Evolutionary conservation across 2,113 vertebrate species (phyloP), one percentile per base, ranked within the genome.

Genomic region (Solea solea): DNA sequence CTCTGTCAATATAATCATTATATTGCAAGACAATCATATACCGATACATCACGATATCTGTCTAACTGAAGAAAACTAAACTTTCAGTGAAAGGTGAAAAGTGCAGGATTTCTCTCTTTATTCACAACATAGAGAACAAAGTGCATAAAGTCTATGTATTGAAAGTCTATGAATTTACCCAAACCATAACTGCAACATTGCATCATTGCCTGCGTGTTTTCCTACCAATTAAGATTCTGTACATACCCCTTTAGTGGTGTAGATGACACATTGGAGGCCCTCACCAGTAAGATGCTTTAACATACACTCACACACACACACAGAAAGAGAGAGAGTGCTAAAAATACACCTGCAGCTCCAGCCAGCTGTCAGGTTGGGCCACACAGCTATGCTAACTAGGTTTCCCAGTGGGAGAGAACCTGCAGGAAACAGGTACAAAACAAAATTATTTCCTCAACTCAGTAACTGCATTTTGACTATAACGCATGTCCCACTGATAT

Each of bases 201-300:
- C 34, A 34, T 34, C 34, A 34, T 44, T 72, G 53, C 66, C 69
- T 56, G n/a, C 16, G 75, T 49, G 56, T 74, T 72, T 83, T 72
- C 56, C 40, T 78, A 54, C 82, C 88, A 91, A 91, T 91, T 90
- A 90, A 78, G 74, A 85, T 73, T 60, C 67, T 54, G 74, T 64
- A 78, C 16, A 69, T 62, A 8, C 57, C 75, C 49, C 73, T 64
- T 74, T 46, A 77, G 81, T 51, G 13, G 56, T 72, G 72, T n/a
- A 69, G 81, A 75, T 72, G 80, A 84, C 88, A 84, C 76, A 76
- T 86, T 63, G n/a, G 69, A 74, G 72, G 68, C 61, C 72, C 68
- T 65, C 75, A 67, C 56, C 61, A 68, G 74, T 70, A 70, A 74
- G 60, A 60, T 63, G 68, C 66, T 65, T 60, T 59, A 81, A 82